phyloP scores from a whole-genome alignment of 2,113 vertebrate species.

The Seriola aureovittata region DNA sequence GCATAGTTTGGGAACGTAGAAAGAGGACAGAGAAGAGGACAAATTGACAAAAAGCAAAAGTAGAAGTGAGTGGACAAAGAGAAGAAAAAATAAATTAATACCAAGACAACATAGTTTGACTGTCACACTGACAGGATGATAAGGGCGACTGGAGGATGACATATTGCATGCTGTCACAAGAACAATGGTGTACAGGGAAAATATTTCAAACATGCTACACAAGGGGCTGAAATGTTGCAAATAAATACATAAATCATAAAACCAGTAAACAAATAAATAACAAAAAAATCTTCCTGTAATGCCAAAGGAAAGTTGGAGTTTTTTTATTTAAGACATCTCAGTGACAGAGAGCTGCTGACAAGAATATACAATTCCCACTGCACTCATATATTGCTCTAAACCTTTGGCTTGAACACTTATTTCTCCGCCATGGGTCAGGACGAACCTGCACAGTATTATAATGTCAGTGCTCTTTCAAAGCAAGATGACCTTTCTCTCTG shows the following conservation, averaged over 20 bases:
- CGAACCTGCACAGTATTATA: slow-evolving; percentile 4
- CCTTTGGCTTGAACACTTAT: neutral
- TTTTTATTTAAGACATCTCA: neutral
- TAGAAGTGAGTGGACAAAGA: slow-evolving; percentile 3
- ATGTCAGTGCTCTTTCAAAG: neutral
- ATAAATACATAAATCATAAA: slow-evolving; percentile 35
- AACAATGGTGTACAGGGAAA: slow-evolving; percentile 37
- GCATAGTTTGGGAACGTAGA: neutral
- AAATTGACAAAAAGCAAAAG: neutral
- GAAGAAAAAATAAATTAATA: slow-evolving; percentile 30
- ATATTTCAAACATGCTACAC: slow-evolving; percentile 57
- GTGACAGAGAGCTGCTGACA: neutral
- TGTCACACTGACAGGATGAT: slow-evolving; percentile 13
- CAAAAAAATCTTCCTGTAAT: neutral
- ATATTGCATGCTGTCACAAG: slow-evolving; percentile 55
- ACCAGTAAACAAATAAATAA: neutral
- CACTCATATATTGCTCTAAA: neutral
- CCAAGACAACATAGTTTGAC: neutral
- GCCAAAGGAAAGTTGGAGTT: neutral
- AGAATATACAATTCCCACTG: neutral
- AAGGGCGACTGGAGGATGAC: slow-evolving; percentile 13
- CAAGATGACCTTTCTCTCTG: neutral
- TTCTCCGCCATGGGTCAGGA: neutral
- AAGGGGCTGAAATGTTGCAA: slow-evolving; percentile 33
- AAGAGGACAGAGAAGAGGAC: neutral